Evolutionary conservation across 2,797 vertebrate genomes (phyloP), one percentile per base, ranked within the genome.

Genomic region (Buphagus erythrorhynchus): DNA sequence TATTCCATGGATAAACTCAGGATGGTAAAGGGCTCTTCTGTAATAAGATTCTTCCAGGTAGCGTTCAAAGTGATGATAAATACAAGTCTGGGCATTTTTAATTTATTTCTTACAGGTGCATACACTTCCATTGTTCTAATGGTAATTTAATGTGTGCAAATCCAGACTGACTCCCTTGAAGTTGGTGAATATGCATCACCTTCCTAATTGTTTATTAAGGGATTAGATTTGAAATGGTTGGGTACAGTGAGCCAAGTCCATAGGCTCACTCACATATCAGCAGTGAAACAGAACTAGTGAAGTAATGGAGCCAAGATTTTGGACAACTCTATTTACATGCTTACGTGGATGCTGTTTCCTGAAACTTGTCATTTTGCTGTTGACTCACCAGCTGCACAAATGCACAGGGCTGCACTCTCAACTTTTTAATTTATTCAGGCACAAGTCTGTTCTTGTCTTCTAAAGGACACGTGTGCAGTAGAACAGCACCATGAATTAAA

Each of bases 31-130:
- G 4, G 16, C 36, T 66, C 16, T 73, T 80, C 36, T 71, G 1
- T 73, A n/a, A 55, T 68, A 33, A 9, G 11, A 26, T 74, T 85
- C 46, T 46, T 95, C 38, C 43, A 59, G 29, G 19, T 84, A 54
- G 48, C 8, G 8, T 90, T 97, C 90, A 96, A 94, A 93, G 87
- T 61, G 78, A 81, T 95, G 58, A 58, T 94, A 90, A 97, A 78
- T 74, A 65, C 33, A 75, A 73, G 65, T 67, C 36, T 69, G 42
- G 65, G 29, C 31, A 55, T 80, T 88, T 93, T 84, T 3, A 72
- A 93, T 89, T 72, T 89, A 45, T 92, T 81, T 93, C 79, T 95
- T 93, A 82, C 91, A 96, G 89, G 89, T 94, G 91, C 57, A 5
- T 72, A 28, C 0, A 0, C 48, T 82, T 75, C 57, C n/a, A 48